Conservation (phyloP, 2,888 invertebrate species). For the Mellilla xanthometata region DNA sequence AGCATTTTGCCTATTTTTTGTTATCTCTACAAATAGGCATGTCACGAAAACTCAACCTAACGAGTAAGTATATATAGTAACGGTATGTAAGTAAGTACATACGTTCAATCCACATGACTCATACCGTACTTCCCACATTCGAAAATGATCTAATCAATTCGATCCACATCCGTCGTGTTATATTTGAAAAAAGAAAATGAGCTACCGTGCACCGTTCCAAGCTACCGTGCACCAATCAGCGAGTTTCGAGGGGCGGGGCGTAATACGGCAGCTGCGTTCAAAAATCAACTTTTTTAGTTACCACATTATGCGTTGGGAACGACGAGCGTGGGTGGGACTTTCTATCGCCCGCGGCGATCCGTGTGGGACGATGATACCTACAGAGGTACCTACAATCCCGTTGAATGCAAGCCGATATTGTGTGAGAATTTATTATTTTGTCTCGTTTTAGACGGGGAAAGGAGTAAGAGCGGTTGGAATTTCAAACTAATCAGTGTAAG, state of each 20-base stretch:
- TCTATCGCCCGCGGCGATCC: slow-evolving; percentile 69
- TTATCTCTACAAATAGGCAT: not conserved
- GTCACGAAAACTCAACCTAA: too few species aligned
- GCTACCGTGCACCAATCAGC: slow-evolving; percentile 74
- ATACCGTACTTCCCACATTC: slow-evolving; percentile 14
- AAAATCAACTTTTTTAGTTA: slow-evolving; percentile 46
- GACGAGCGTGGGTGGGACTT: slow-evolving; percentile 74
- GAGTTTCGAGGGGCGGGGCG: slow-evolving; percentile 59
- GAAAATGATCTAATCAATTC: slow-evolving; percentile 38
- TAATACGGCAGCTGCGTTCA: slow-evolving; percentile 63
- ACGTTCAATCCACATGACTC: too few species aligned
- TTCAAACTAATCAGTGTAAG: slow-evolving; percentile 3
- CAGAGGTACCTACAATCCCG: slow-evolving; percentile 36
- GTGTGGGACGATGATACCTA: slow-evolving; percentile 60
- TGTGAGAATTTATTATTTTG: slow-evolving; percentile 28
- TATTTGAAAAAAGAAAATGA: slow-evolving; percentile 47
- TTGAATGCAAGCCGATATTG: slow-evolving; percentile 25
- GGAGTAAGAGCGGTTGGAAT: slow-evolving; percentile 13
- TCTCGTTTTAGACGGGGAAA: slow-evolving; percentile 10
- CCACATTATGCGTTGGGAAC: slow-evolving; percentile 39
- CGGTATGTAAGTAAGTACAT: too few species aligned
- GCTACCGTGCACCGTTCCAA: too few species aligned
- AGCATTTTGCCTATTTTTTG: not conserved
- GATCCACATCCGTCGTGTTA: slow-evolving; percentile 33
- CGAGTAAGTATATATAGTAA: too few species aligned